These are phyloP conservation scores for Melanotaenia parkinsoni DNA, from an alignment of 2,797 vertebrate genomes.

Conservation along the genomic window DNA sequence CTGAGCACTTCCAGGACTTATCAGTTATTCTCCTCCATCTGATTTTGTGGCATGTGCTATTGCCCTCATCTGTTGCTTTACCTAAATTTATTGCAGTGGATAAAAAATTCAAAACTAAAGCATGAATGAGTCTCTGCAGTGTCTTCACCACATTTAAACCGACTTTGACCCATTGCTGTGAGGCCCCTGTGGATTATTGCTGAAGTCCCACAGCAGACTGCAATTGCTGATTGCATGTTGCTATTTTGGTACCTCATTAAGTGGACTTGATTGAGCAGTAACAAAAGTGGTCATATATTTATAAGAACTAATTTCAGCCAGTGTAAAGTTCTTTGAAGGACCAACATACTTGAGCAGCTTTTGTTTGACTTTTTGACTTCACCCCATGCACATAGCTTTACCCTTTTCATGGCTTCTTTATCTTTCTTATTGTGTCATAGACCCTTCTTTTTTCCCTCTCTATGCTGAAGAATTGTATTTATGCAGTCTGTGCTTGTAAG, in stretches of 20 bases:
- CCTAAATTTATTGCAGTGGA: constrained; percentile 4
- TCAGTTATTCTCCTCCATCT: constrained; percentile 8
- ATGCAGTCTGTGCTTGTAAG: constrained; percentile 48
- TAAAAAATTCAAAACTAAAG: constrained; percentile 21
- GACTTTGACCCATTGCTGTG: constrained; percentile 50
- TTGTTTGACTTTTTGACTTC: constrained; percentile 27
- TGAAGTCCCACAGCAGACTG: constrained; percentile 35
- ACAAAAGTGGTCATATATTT: constrained; percentile 44
- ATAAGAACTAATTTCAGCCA: constrained; percentile 39
- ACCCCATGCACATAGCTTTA: constrained; percentile 31
- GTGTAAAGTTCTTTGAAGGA: constrained; percentile 36
- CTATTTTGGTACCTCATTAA: constrained; percentile 69
- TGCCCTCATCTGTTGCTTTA: constrained; percentile 1
- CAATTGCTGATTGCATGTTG: constrained; percentile 55
- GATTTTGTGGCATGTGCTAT: background rate
- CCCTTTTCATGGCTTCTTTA: constrained; percentile 22
- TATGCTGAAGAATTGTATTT: constrained; percentile 57
- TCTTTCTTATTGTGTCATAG: constrained; percentile 15
- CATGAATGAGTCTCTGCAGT: constrained; percentile 13
- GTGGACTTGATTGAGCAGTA: constrained; percentile 49
- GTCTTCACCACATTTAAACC: constrained; percentile 39
- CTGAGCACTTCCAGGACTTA: background rate
- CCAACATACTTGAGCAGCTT: constrained; percentile 22
- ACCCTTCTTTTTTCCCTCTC: constrained; percentile 23
- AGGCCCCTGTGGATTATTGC: constrained; percentile 48